Conservation (phyloP, 2,113 vertebrate genomes). For the Archocentrus centrarchus region DNA sequence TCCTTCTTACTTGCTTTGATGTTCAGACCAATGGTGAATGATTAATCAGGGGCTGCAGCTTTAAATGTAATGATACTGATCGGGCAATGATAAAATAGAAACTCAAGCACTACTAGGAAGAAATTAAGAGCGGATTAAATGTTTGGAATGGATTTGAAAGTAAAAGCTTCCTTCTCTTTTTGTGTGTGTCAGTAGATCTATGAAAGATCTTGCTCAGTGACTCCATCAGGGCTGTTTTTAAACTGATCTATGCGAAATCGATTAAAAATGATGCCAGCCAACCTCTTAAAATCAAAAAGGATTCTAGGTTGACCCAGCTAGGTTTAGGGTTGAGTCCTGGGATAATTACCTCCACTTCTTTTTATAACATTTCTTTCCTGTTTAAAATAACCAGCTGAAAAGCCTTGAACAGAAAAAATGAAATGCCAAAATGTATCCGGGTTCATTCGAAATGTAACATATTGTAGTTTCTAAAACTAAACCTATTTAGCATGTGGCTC, state of each 20-base stretch:
- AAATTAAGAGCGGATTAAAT: not conserved
- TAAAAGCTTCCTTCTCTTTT: not conserved
- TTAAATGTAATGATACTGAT: constrained; percentile 9
- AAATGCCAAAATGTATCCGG: not conserved
- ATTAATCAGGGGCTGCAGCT: not conserved
- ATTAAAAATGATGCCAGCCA: not conserved
- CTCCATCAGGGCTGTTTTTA: not conserved
- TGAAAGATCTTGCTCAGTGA: not conserved
- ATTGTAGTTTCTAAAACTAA: not conserved
- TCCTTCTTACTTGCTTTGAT: constrained; percentile 66
- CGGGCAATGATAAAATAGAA: not conserved
- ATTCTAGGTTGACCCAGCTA: not conserved
- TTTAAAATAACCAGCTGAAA: not conserved
- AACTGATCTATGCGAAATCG: not conserved
- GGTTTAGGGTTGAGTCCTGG: not conserved
- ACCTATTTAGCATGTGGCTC: not conserved
- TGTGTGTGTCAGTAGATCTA: not conserved
- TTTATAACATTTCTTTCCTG: not conserved
- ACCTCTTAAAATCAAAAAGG: not conserved
- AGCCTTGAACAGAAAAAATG: not conserved
- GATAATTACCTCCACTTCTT: not conserved
- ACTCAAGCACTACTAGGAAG: not conserved
- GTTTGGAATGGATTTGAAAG: not conserved
- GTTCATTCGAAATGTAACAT: no score
- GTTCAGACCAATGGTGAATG: constrained; percentile 15